Base-by-base conservation (phyloP, 2,888 invertebrate species). In the Cynaeus angustus region DNA sequence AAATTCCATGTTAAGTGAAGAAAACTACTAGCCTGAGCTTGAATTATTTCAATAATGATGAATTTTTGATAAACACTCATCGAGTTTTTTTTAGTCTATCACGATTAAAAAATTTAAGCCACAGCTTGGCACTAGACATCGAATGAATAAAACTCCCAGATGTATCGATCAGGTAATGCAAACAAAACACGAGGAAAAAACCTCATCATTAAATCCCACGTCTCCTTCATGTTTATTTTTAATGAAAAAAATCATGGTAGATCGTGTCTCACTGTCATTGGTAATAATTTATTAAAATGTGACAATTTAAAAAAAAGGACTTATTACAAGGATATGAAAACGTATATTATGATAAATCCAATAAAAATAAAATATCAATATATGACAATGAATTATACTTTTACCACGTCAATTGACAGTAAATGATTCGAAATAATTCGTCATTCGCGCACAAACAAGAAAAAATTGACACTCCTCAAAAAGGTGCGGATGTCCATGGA, bases 381-480 rank as follows among this genome's bases (percentile, higher is more conserved):
- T 28, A 1, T 30, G 33, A 53, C 53, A 33, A 5, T 53, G 50
- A 50, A 33, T 37, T 53, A 53, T 37, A 50, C 12, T 7, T 37
- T 53, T 30, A 13, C 33, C 14, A 13, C 6, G 26, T 12, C n/a
- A n/a, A 41, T 38, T 56, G 56, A 56, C 56, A 56, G 12, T 38
- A 56, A 56, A 41, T 26, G 56, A 56, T 56, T 41, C 21, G 21
- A 10, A 41, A 56, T 56, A 38, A 56, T 56, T 43, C 56, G 41
- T 41, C 56, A 41, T 38, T 50, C 9, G 41, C 45, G 41, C 21
- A 43, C 33, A 9, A n/a, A 9, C 13, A 14, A 21, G 33, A 55
- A 55, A 56, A 56, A 26, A 12, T 7, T 3, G 41, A 8, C 43
- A 9, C 43, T 46, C 13, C 33, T 59, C 43, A 59, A 59, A 45